Evolutionary conservation across 2,888 invertebrate species (phyloP).

Genomic region (Schrankia costaestrigalis): DNA sequence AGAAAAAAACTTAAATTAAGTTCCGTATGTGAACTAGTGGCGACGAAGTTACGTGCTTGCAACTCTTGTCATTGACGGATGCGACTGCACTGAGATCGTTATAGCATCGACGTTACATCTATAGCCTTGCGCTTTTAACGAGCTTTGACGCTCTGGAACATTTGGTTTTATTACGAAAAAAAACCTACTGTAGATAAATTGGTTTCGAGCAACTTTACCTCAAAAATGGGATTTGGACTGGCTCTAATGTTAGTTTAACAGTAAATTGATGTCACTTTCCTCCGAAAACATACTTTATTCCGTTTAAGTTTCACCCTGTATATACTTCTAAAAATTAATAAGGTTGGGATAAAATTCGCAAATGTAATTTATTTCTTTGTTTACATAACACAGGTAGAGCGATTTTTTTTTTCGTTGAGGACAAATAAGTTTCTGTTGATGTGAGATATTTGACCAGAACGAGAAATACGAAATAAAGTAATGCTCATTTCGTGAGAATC

Average conservation of each 20-base stretch:
- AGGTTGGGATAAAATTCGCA: too few relatives aligned
- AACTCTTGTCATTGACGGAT: constrained; percentile 59
- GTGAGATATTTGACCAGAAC: too few relatives aligned
- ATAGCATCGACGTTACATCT: constrained; percentile 48
- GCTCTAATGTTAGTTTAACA: constrained; percentile 12
- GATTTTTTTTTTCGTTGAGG: too few relatives aligned
- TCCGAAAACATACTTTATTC: constrained; percentile 5
- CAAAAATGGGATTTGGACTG: constrained; percentile 23
- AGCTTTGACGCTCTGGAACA: constrained; percentile 41
- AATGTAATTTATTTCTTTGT: too few relatives aligned
- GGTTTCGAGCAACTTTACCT: constrained; percentile 26
- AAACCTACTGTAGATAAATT: constrained; percentile 30
- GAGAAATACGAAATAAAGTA: too few relatives aligned
- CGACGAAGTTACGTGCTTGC: constrained; percentile 21
- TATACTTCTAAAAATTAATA: too few relatives aligned
- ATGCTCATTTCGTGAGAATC: too few relatives aligned
- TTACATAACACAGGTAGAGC: too few relatives aligned
- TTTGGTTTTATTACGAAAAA: constrained; percentile 37
- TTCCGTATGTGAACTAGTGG: constrained; percentile 7
- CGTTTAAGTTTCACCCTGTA: too few relatives aligned
- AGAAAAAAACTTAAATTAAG: constrained; percentile 8
- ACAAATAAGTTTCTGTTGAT: too few relatives aligned
- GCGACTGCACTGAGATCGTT: constrained; percentile 50
- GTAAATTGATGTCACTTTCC: constrained; percentile 16
- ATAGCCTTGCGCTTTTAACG: constrained; percentile 52